Evolutionary conservation across 2,888 invertebrate species (phyloP).

Genomic region (Acanthococcus lagerstroemiae): DNA sequence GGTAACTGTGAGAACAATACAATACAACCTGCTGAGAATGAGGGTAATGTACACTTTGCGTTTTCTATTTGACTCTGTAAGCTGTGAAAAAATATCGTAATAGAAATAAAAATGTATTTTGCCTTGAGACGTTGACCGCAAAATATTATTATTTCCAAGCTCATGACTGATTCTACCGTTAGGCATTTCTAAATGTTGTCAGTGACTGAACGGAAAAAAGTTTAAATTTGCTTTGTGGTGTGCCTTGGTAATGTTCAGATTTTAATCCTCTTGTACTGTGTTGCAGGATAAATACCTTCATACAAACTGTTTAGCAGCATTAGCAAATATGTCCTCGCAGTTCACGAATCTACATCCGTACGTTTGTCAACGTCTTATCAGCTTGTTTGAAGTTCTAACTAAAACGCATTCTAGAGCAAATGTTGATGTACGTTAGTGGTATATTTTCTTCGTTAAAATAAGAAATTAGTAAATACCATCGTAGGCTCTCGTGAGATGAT

Average conservation of each 20-base stretch:
- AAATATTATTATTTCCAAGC: not conserved
- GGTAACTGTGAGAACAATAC: slow-evolving; percentile 91
- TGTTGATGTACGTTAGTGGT: slow-evolving; percentile 42
- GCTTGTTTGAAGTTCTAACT: slow-evolving; percentile 80
- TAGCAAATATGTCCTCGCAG: slow-evolving; percentile 94
- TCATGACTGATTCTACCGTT: no score
- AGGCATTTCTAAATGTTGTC: no score
- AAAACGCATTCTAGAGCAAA: slow-evolving; percentile 62
- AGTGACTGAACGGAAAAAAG: no score
- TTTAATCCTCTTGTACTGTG: no score
- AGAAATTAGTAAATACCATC: no score
- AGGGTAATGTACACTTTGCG: no score
- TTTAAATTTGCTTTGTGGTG: no score
- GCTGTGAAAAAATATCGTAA: no score
- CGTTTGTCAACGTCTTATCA: slow-evolving; percentile 87
- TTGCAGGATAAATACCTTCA: slow-evolving; percentile 86
- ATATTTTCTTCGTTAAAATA: slow-evolving; percentile 39
- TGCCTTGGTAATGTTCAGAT: no score
- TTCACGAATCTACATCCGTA: slow-evolving; percentile 89
- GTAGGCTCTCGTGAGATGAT: no score
- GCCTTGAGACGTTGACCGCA: no score
- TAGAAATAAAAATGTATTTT: no score
- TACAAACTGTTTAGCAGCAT: slow-evolving; percentile 93
- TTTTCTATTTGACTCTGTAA: not conserved
- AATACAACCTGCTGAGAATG: slow-evolving; percentile 94